Evolutionary conservation across 2,888 invertebrate species (phyloP).

Genomic region (Uropetala carovei): DNA sequence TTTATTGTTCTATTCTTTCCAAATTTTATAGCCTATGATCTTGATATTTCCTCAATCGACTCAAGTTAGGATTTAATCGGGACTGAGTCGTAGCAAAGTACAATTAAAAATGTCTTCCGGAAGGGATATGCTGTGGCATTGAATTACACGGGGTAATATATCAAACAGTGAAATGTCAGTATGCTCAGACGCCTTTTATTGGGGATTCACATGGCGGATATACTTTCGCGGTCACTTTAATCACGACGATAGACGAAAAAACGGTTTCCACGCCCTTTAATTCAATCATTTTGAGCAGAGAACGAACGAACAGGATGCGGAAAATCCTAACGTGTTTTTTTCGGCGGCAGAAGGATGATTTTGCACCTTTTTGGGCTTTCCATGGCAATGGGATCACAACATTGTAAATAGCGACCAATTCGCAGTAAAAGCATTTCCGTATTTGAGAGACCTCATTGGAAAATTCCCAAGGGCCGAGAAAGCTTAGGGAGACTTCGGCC

Average conservation of each 20-base stretch:
- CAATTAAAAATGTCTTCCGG: too few relatives aligned
- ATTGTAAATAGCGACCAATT: neutral
- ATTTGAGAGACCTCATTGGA: too few relatives aligned
- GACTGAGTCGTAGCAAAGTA: too few relatives aligned
- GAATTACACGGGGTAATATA: too few relatives aligned
- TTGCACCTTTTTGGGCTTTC: neutral
- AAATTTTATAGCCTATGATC: too few relatives aligned
- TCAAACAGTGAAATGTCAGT: too few relatives aligned
- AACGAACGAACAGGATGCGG: neutral
- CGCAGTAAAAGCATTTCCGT: neutral
- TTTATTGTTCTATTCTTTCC: too few relatives aligned
- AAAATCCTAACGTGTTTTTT: conserved; percentile 1
- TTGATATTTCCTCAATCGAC: too few relatives aligned
- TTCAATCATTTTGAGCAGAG: neutral
- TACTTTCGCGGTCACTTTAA: neutral
- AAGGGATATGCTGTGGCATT: too few relatives aligned
- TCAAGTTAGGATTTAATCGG: too few relatives aligned
- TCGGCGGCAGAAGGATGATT: neutral
- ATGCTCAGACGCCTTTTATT: neutral
- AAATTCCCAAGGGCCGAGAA: too few relatives aligned
- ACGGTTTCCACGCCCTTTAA: neutral
- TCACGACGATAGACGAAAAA: neutral
- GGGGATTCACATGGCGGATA: neutral
- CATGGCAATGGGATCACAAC: neutral
- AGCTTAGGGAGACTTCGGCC: too few relatives aligned